A percentile compares a stretch with the other conserved stretches of the same genome.
phyloP scores from a whole-genome alignment of 2,888 invertebrate species.

The Habroteleia sp. region DNA sequence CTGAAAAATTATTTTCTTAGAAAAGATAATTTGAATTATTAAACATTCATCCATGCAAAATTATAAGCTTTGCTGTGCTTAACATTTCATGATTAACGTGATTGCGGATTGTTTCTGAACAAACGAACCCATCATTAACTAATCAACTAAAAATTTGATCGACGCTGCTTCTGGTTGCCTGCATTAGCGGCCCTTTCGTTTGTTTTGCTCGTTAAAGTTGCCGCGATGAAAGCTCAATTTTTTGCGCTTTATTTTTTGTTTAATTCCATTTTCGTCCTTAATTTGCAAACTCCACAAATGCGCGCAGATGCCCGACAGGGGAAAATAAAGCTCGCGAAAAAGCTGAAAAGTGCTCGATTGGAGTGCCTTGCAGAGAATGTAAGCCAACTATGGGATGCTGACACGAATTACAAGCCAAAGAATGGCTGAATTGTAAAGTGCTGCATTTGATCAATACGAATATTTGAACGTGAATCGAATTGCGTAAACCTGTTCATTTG shows the following conservation, averaged over 20 bases:
- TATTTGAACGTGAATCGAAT: slow-evolving; percentile 60
- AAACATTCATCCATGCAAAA: too few relatives aligned
- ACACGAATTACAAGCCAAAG: slow-evolving; percentile 57
- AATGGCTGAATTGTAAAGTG: slow-evolving; percentile 53
- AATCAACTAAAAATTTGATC: slow-evolving; percentile 30
- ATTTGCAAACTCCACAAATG: slow-evolving; percentile 50
- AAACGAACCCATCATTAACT: slow-evolving; percentile 20
- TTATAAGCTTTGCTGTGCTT: too few relatives aligned
- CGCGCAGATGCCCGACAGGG: slow-evolving; percentile 28
- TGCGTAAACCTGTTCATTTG: slow-evolving; percentile 52
- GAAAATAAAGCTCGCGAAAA: slow-evolving; percentile 51
- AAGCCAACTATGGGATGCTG: slow-evolving; percentile 58
- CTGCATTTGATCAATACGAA: slow-evolving; percentile 56
- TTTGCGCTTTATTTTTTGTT: slow-evolving; percentile 40
- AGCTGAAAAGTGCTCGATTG: slow-evolving; percentile 52
- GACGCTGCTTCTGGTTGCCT: slow-evolving; percentile 3
- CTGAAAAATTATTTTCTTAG: too few relatives aligned
- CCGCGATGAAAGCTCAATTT: slow-evolving; percentile 40
- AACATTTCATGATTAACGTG: too few relatives aligned
- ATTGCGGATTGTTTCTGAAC: too few relatives aligned
- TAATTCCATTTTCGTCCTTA: slow-evolving; percentile 50
- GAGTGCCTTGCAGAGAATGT: slow-evolving; percentile 41
- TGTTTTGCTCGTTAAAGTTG: slow-evolving; percentile 34
- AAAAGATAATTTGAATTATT: too few relatives aligned
- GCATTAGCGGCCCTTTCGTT: slow-evolving; percentile 21